Evolutionary conservation across 2,113 vertebrate genomes (phyloP).

Genomic region (Cyprinus carpio): DNA sequence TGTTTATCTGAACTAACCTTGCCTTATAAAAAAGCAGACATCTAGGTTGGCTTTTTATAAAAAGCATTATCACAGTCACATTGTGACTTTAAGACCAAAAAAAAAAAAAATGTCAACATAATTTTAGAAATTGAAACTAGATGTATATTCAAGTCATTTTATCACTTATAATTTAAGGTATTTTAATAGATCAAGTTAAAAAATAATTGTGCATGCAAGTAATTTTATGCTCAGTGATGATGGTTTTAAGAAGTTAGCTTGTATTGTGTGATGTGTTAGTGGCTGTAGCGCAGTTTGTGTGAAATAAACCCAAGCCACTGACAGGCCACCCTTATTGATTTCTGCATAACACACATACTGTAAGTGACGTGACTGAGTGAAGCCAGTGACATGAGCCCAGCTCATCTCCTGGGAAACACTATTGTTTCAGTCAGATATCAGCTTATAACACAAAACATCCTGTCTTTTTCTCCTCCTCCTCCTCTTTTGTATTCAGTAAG

Average conservation of each 20-base stretch:
- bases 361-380: slow-evolving; percentile 45
- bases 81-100: background rate
- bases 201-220: background rate
- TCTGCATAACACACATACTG: slow-evolving; percentile 60
- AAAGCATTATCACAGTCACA: background rate
- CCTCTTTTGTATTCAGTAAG: slow-evolving; percentile 13
- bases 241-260: background rate
- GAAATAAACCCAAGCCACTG: slow-evolving; percentile 61
- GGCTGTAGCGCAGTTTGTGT: slow-evolving; percentile 58
- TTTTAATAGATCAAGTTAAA: background rate
- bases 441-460: slow-evolving; percentile 43
- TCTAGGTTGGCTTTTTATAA: background rate
- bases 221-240: background rate
- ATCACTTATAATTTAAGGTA: background rate
- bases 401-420: slow-evolving; percentile 45
- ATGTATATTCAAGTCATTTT: background rate
- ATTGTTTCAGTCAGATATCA: slow-evolving; percentile 57
- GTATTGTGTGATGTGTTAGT: background rate
- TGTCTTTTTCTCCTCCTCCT: background rate
- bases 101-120: background rate
- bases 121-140: background rate
- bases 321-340: slow-evolving; percentile 65
- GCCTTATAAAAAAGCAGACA: too few species aligned
- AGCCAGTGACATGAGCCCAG: slow-evolving; percentile 50
- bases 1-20: background rate